Conservation (phyloP, 2,797 vertebrate species). For the Typhlichthys eigenmanni region DNA sequence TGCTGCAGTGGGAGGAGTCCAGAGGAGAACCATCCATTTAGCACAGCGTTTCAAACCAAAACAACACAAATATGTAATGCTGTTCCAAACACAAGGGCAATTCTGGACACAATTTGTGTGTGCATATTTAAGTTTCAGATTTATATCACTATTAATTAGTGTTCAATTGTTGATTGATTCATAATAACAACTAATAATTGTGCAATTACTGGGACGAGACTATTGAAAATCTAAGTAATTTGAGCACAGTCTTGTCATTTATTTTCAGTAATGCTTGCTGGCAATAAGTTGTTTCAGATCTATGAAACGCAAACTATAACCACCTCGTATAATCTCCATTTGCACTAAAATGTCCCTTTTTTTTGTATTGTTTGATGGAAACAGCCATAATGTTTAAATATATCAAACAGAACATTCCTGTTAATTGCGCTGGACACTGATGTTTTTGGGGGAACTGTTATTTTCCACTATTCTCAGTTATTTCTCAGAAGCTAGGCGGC, state of each 20-base stretch:
- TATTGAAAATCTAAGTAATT: neutral
- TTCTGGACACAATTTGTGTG: too few relatives aligned
- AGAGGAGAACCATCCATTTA: too few relatives aligned
- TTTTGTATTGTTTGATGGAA: too few relatives aligned
- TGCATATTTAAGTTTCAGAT: too few relatives aligned
- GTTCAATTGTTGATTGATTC: too few relatives aligned
- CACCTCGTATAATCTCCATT: conserved; percentile 8
- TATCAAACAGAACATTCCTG: conserved; percentile 17
- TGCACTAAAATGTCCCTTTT: conserved; percentile 2
- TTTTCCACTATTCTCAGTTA: conserved; percentile 10
- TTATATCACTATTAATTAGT: too few relatives aligned
- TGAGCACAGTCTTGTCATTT: neutral
- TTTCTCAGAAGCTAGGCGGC: neutral
- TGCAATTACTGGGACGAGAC: too few relatives aligned
- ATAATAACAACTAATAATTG: too few relatives aligned
- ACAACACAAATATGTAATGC: too few relatives aligned
- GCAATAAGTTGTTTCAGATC: neutral
- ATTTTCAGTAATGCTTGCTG: neutral
- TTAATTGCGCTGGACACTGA: neutral
- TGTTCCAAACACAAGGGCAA: too few relatives aligned
- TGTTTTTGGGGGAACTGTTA: neutral
- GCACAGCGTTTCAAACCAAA: too few relatives aligned
- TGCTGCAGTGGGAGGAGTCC: too few relatives aligned
- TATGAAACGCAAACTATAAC: neutral
- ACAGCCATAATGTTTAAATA: conserved; percentile 1